A percentile compares a stretch with the other conserved stretches of the same genome.
Conservation (phyloP, 2,797 vertebrate genomes). For the Menidia menidia region DNA sequence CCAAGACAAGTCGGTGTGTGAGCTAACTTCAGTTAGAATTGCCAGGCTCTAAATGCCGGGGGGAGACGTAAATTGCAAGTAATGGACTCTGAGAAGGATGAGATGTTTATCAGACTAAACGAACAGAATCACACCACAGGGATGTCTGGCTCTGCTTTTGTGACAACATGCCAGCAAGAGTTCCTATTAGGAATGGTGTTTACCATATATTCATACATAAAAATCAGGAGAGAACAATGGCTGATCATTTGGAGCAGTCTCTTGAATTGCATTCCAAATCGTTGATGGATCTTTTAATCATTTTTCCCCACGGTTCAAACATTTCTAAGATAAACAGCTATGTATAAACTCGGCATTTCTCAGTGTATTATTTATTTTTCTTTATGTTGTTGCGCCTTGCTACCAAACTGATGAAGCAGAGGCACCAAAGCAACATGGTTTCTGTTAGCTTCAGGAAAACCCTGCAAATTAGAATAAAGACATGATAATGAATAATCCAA, state of each 20-base stretch:
- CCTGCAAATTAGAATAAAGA: neutral
- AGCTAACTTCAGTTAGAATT: constrained; percentile 69
- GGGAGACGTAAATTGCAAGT: constrained; percentile 75
- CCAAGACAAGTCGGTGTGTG: constrained; percentile 35
- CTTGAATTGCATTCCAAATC: constrained; percentile 40
- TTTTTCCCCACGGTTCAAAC: constrained; percentile 4
- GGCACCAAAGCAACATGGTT: neutral
- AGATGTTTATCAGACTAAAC: constrained; percentile 76
- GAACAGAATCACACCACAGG: constrained; percentile 61
- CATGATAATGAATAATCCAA: neutral
- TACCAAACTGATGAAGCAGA: neutral
- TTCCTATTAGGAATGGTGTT: constrained; percentile 47
- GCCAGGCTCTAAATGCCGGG: constrained; percentile 61
- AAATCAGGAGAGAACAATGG: constrained; percentile 35
- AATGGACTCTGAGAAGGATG: constrained; percentile 66
- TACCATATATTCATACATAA: constrained; percentile 59
- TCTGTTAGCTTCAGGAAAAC: neutral
- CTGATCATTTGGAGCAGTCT: constrained; percentile 50
- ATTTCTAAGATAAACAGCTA: neutral
- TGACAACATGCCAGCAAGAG: constrained; percentile 63
- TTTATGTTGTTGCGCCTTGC: neutral
- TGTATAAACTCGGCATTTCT: neutral
- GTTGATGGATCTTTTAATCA: constrained; percentile 35
- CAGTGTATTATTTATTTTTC: neutral
- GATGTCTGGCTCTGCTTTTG: constrained; percentile 36